Conservation (phyloP, 2,113 vertebrate species). For the Mus musculus region DNA sequence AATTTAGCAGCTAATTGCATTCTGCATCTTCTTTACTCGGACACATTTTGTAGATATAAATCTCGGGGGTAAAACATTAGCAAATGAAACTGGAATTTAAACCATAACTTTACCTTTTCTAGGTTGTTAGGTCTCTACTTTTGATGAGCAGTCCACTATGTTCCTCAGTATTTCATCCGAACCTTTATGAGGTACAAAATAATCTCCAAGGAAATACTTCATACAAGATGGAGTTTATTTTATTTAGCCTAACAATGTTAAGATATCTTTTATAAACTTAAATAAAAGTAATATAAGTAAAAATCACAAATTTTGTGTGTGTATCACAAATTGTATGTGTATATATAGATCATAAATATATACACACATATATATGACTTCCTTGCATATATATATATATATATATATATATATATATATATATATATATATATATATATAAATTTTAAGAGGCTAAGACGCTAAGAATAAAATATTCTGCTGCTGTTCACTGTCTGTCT, state of each 20-base stretch:
- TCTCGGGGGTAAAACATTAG: background rate
- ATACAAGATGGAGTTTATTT: background rate
- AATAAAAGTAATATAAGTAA: constrained; percentile 17
- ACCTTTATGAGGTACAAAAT: constrained; percentile 43
- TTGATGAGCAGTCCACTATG: constrained; percentile 50
- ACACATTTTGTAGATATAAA: constrained; percentile 45
- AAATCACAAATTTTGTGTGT: background rate
- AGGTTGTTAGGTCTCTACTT: constrained; percentile 47
- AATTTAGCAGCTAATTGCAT: constrained; percentile 24
- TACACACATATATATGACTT: too few species aligned
- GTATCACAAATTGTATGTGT: too few species aligned
- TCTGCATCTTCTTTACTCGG: background rate
- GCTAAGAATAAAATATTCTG: background rate
- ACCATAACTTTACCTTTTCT: constrained; percentile 29
- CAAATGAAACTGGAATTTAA: constrained; percentile 59
- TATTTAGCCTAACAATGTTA: constrained; percentile 46
- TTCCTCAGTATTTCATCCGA: constrained; percentile 43
- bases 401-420: too few species aligned
- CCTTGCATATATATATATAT: too few species aligned
- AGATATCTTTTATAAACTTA: constrained; percentile 33
- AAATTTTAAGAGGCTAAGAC: background rate
- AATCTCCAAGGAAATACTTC: constrained; percentile 50
- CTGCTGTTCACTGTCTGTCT: background rate
- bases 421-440: background rate
- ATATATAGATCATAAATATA: too few species aligned